Conservation (phyloP, 1,140 invertebrate species). For the Drosophila sproati region DNA sequence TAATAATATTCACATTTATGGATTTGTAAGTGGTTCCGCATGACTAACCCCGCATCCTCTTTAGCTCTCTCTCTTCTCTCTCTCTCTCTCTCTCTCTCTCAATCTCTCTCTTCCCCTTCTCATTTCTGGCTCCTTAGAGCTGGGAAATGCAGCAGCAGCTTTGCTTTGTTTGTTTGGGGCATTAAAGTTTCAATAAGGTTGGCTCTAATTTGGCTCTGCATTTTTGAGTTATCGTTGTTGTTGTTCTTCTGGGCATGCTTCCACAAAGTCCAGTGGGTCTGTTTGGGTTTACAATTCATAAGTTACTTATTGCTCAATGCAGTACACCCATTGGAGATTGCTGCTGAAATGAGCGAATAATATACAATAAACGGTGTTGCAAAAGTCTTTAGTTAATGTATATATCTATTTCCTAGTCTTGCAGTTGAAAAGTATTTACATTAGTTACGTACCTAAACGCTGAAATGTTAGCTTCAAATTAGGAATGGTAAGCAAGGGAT, state of each 20-base stretch:
- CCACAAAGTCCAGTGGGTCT: constrained; percentile 55
- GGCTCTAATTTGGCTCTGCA: constrained; percentile 68
- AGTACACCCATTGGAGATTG: not conserved
- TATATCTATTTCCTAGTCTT: no score
- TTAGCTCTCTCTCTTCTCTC: not conserved
- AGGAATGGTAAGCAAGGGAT: no score
- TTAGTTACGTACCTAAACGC: no score
- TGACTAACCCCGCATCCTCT: constrained; percentile 66
- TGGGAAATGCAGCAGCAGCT: constrained; percentile 11
- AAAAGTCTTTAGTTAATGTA: not conserved
- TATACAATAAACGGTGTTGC: not conserved
- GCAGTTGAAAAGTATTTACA: no score
- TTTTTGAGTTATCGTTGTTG: constrained; percentile 61
- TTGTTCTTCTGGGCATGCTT: constrained; percentile 20
- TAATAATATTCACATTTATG: constrained; percentile 83
- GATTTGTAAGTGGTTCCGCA: constrained; percentile 81
- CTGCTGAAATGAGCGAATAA: not conserved
- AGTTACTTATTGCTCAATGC: constrained; percentile 70
- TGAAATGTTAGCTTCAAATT: no score
- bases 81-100: not conserved
- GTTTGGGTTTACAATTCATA: constrained; percentile 71
- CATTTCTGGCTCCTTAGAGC: constrained; percentile 5
- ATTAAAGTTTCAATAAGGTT: constrained; percentile 74
- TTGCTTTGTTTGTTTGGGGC: constrained; percentile 40
- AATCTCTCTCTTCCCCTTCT: not conserved